Conservation (phyloP, 2,888 invertebrate species). For the Elaeidobius kamerunicus region DNA sequence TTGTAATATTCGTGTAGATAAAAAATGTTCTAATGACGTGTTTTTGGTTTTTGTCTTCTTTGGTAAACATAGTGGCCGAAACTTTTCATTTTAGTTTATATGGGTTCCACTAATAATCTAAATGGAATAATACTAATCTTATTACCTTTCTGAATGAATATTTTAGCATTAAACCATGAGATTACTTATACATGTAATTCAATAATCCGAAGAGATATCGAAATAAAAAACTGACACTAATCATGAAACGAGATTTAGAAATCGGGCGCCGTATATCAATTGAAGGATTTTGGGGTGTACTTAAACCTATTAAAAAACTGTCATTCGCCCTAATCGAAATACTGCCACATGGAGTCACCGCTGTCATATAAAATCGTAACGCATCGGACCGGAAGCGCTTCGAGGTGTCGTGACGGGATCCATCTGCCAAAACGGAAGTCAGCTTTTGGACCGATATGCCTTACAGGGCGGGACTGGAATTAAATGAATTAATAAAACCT, state of each 20-base stretch:
- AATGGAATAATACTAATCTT: no score
- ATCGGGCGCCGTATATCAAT: not conserved
- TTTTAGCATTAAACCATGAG: no score
- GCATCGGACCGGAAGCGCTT: slow-evolving; percentile 24
- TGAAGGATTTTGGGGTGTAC: not conserved
- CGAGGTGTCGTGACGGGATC: slow-evolving; percentile 20
- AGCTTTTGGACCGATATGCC: slow-evolving; percentile 3
- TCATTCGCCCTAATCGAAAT: slow-evolving; percentile 10
- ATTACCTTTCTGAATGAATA: no score
- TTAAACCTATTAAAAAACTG: slow-evolving; percentile 24
- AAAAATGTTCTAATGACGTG: no score
- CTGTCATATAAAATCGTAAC: slow-evolving; percentile 12
- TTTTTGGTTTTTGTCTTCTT: no score
- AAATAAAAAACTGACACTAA: not conserved
- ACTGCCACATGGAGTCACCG: slow-evolving; percentile 11
- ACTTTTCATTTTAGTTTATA: no score
- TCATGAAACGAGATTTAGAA: slow-evolving; percentile 1
- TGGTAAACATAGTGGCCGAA: no score
- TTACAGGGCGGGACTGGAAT: slow-evolving; percentile 5
- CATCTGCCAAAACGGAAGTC: slow-evolving; percentile 30
- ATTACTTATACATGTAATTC: no score
- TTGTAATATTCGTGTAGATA: no score
- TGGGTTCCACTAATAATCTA: no score
- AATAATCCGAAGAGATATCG: no score
- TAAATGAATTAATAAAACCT: no score